Base-by-base conservation (phyloP, 1,140 invertebrate genomes). In the Rhysida immarginata region DNA sequence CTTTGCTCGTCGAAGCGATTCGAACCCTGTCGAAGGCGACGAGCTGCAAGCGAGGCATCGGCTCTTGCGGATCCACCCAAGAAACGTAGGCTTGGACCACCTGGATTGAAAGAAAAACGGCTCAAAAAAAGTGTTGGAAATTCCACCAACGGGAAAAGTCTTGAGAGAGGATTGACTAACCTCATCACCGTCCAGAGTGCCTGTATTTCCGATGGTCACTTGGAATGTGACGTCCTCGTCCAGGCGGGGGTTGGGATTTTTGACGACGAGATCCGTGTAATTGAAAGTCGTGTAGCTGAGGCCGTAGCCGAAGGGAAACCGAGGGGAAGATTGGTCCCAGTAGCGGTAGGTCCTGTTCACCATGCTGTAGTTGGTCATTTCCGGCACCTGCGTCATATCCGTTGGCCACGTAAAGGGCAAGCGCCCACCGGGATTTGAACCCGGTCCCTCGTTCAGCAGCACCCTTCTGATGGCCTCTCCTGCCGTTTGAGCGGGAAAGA, bases 301-400 rank as follows among this genome's bases (percentile, higher is more conserved):
- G 1, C 69, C 68, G 50, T 66, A 71, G 1, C 69, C 69, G 57
- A 69, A 71, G 1, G 68, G 65, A 58, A 65, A 71, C 5, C 66
- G 49, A 0, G 66, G 64, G 1, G 59, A 50, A 20, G 61, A 64
- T 1, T 58, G 55, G 50, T 29, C 54, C 61, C 43, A 67, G 58
- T 70, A 71, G 18, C 69, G 60, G 52, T 71, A 71, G 1, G 69
- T 71, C 26, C 65, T 58, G 2, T 63, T 63, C 5, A 26, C 56
- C 69, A 71, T 70, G 1, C 65, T 58, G 55, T 71, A 71, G 46
- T 69, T 61, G 21, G 62, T 65, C 61, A 71, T 69, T 14, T 61
- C 56, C 2, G 64, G 67, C 24, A 63, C 61, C 59, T 63, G 61
- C n/a, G 26, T 8, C 43, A 59, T n/a, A 41, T n/a, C 14, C 42